Evolutionary conservation across 1,140 invertebrate species (phyloP).

Genomic region (Drosophila watanabei): DNA sequence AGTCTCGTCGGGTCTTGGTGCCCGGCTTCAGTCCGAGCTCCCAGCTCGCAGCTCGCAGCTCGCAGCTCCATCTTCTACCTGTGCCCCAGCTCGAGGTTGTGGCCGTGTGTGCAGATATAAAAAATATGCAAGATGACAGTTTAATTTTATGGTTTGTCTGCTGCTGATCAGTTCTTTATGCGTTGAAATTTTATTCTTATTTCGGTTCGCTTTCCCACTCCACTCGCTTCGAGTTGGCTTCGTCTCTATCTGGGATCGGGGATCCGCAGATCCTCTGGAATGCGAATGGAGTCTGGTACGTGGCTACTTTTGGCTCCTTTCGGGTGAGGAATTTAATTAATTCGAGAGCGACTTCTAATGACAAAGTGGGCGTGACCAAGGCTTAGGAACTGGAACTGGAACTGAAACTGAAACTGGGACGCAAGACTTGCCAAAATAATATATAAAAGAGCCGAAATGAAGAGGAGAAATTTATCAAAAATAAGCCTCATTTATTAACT

Average conservation of each 20-base stretch:
- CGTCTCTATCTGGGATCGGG: constrained; percentile 23
- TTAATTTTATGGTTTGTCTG: constrained; percentile 86
- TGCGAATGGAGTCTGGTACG: constrained; percentile 62
- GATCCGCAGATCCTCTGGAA: constrained; percentile 33
- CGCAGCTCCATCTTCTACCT: constrained; percentile 52
- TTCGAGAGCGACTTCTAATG: constrained; percentile 75
- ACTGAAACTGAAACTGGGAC: constrained; percentile 23
- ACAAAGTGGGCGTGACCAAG: constrained; percentile 76
- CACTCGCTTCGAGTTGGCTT: neutral
- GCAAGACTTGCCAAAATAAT: constrained; percentile 57
- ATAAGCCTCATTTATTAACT: constrained; percentile 81
- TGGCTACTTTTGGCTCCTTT: constrained; percentile 65
- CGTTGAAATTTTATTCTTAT: constrained; percentile 75
- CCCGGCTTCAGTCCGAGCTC: constrained; percentile 4
- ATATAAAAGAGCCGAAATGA: constrained; percentile 21
- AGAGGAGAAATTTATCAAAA: constrained; percentile 46
- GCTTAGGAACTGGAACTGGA: constrained; percentile 64
- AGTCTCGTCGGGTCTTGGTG: constrained; percentile 1
- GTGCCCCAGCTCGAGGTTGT: constrained; percentile 36
- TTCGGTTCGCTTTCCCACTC: constrained; percentile 14
- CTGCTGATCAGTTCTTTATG: constrained; percentile 85
- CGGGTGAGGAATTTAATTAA: constrained; percentile 78
- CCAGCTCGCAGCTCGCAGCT: constrained; percentile 14
- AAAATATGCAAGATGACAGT: constrained; percentile 86
- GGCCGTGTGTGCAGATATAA: constrained; percentile 77